These are phyloP conservation scores for Eremophila alpestris DNA, from an alignment of 2,797 vertebrate genomes.

Conservation along the genomic window DNA sequence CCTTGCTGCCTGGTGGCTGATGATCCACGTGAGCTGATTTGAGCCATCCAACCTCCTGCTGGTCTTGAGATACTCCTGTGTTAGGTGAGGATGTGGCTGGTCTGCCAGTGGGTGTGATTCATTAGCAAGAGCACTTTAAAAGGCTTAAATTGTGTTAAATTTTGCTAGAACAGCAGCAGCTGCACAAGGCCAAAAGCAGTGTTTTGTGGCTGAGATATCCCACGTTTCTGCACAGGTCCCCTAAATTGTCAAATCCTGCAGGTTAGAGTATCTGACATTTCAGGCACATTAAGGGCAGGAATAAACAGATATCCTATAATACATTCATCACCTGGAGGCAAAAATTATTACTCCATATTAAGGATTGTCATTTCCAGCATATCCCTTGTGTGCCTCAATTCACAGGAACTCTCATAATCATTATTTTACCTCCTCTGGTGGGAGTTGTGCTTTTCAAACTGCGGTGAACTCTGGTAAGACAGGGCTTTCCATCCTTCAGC, in stretches of 20 bases:
- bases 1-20: neutral
- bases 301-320: neutral
- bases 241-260: neutral
- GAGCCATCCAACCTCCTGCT: neutral
- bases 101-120: neutral
- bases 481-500: slow-evolving; percentile 58
- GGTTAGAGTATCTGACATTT: neutral
- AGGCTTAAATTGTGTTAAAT: neutral
- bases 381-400: neutral
- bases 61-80: neutral
- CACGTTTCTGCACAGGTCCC: rapidly evolving
- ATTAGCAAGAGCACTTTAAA: neutral
- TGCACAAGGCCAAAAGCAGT: neutral
- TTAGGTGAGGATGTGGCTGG: neutral
- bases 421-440: slow-evolving; percentile 26
- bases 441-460: slow-evolving; percentile 51
- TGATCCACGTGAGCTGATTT: rapidly evolving
- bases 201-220: neutral
- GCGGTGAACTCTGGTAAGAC: slow-evolving; percentile 29
- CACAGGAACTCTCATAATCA: slow-evolving; percentile 10
- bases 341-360: neutral
- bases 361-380: neutral
- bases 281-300: neutral
- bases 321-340: neutral
- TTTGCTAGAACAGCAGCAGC: neutral